Conservation (phyloP, 2,888 invertebrate genomes). For the Matsumyia berberina region DNA sequence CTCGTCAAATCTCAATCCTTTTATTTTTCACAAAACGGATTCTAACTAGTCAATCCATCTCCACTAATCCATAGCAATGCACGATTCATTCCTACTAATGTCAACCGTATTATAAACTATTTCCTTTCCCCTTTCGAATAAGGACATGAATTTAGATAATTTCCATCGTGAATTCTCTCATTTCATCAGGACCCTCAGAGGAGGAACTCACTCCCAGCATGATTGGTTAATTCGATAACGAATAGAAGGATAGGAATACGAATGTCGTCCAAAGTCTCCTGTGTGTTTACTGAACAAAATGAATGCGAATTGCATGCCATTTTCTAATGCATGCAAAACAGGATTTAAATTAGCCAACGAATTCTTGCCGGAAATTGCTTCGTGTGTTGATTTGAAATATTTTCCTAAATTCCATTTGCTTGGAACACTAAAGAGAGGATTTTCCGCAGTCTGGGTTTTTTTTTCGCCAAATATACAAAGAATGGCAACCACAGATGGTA, state of each 20-base stretch:
- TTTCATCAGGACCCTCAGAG: background rate
- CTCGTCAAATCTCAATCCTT: too few relatives aligned
- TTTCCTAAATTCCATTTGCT: conserved; percentile 21
- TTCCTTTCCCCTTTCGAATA: background rate
- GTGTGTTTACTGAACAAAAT: conserved; percentile 23
- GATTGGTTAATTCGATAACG: conserved; percentile 16
- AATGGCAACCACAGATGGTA: conserved; percentile 15
- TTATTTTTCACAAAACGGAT: too few relatives aligned
- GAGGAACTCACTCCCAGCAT: background rate
- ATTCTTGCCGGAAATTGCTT: conserved; percentile 7
- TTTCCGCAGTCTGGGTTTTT: conserved; percentile 1
- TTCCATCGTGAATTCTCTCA: background rate
- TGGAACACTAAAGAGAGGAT: conserved; percentile 10
- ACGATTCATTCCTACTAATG: background rate
- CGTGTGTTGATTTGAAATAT: conserved; percentile 12
- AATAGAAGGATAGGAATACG: conserved; percentile 1
- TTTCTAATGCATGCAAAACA: conserved; percentile 33
- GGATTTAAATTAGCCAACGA: conserved; percentile 44
- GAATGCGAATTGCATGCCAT: background rate
- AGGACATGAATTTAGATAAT: background rate
- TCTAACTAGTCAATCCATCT: background rate
- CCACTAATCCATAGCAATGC: too few relatives aligned
- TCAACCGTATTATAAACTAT: background rate
- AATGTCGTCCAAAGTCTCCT: background rate
- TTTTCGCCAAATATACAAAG: too few relatives aligned